These are phyloP conservation scores for Hypothenemus hampei DNA, from an alignment of 1,140 invertebrate species.

Conservation along the genomic window DNA sequence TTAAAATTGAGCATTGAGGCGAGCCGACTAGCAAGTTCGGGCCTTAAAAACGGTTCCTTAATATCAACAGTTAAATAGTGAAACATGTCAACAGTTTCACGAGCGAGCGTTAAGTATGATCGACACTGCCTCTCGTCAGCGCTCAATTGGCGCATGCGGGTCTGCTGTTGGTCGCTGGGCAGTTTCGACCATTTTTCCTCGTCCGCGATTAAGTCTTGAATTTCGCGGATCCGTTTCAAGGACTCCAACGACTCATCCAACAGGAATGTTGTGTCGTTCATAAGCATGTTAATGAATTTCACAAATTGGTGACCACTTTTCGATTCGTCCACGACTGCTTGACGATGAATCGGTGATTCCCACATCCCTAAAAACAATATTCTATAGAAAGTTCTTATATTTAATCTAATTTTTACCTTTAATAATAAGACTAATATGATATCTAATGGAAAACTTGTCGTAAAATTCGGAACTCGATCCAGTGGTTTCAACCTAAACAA, in stretches of 20 bases:
- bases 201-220: conserved; percentile 80
- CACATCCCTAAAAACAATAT: conserved; percentile 39
- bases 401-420: conserved; percentile 65
- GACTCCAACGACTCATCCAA: conserved; percentile 94
- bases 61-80: conserved; percentile 94
- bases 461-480: conserved; percentile 97
- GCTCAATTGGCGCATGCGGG: conserved; percentile 69
- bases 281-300: conserved; percentile 97
- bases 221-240: conserved; percentile 91
- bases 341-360: conserved; percentile 49
- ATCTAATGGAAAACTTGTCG: conserved; percentile 97
- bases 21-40: conserved; percentile 81
- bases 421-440: conserved; percentile 95
- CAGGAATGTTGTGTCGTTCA: conserved; percentile 98
- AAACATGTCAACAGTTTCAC: conserved; percentile 97
- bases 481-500: conserved; percentile 74
- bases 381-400: no score
- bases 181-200: conserved; percentile 60
- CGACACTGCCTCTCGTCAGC: conserved; percentile 92
- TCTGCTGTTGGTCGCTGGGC: conserved; percentile 68
- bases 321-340: conserved; percentile 76
- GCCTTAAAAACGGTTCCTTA: conserved; percentile 86
- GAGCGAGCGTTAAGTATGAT: conserved; percentile 90
- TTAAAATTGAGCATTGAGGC: conserved; percentile 99
- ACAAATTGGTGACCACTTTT: conserved; percentile 90